Evolutionary conservation across 30 jellyfish, hydroid and myxozoan genomes (phyloP).

Genomic region (Turritopsis dohrnii): DNA sequence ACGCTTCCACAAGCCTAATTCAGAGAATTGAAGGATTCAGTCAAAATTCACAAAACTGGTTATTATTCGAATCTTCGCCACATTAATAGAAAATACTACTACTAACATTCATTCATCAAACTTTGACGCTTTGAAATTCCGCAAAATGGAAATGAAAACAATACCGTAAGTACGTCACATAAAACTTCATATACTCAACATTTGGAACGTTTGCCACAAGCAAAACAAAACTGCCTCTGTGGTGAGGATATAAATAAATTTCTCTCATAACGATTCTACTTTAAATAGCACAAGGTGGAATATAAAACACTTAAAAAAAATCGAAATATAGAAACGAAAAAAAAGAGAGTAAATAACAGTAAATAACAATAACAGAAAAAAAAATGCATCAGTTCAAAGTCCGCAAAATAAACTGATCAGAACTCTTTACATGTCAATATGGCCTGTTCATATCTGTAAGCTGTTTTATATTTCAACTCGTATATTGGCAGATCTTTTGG

Average conservation of each 20-base stretch:
- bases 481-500: no score
- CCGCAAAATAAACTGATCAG: background rate
- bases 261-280: background rate
- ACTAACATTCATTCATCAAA: no score
- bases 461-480: no score
- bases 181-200: background rate
- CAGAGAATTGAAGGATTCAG: no score
- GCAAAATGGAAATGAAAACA: no score
- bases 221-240: background rate
- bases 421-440: background rate
- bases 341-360: background rate
- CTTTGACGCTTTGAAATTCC: no score
- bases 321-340: background rate
- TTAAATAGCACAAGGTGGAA: background rate
- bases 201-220: background rate
- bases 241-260: background rate
- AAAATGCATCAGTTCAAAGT: background rate
- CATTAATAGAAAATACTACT: no score
- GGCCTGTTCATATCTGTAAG: no score
- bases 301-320: background rate
- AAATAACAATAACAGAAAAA: background rate
- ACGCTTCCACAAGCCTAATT: no score
- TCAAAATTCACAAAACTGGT: no score
- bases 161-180: no score
- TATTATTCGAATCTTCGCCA: no score